Evolutionary conservation across 2,797 vertebrate species (phyloP), one percentile per base, ranked within the genome.

Genomic region (Microctenopoma steveboyesi): DNA sequence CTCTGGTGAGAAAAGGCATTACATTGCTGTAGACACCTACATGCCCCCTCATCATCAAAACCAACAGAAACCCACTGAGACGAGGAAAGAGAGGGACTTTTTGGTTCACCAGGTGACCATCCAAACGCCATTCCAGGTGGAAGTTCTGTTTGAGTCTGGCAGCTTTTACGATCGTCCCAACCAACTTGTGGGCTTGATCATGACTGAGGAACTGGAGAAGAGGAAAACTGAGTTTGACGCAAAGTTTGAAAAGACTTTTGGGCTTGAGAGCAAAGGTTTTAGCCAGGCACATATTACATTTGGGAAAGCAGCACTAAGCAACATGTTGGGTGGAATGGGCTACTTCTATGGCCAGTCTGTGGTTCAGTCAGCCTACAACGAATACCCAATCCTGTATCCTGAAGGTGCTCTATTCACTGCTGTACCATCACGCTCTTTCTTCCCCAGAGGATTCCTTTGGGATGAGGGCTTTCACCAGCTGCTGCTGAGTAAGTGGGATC

Each of bases 391-490:
- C 16, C 13, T 95, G 48, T 97, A 92, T 63, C 95, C 70, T 0
- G 92, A 93, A 25, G 94, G 81, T 0, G 87, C 92, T 2, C 93
- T 99, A 50, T 96, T 96, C 83, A 98, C 98, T 0, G 97, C 95
- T 0, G 96, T 98, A 12, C 98, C 98, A 0, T 99, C 98, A 0
- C 95, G 98, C 30, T 99, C 97, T 4, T 99, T 98, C 88, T 99
- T 98, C 72, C 98, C 98, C 0, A 92, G 98, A 0, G 98, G 98
- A 14, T 99, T 99, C 84, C 95, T 99, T 22, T 99, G 98, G 97
- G 98, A 99, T 0, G 98, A 99, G 64, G 98, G 98, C 40, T 99
- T 99, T 83, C 98, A 99, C 83, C 96, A 98, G 82, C 90, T 99
- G 48, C 88, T 99, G 52, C 83, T 99, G 54, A 93, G 87, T 48